Evolutionary conservation across 1,140 invertebrate species (phyloP), one percentile per base, ranked within the genome.

Genomic region (Pteromalus puparum): DNA sequence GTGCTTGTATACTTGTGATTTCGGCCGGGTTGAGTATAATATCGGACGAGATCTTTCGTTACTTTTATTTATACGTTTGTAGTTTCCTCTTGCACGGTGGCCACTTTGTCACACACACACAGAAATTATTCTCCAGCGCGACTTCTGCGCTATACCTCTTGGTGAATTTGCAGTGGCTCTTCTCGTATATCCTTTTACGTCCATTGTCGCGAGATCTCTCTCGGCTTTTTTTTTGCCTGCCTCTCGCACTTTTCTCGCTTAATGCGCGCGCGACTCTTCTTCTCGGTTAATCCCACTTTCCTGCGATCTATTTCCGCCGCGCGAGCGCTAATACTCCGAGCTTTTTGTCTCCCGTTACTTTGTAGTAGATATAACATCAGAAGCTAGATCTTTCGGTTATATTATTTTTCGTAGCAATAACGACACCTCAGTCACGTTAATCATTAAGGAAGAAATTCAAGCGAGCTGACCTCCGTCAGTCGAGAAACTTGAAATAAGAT

Each of bases 211-310:
- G 30, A 28, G 6, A 38, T 38, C 38, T 53, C 48, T 9, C 15
- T 3, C 2, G 48, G 10, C 15, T 34, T 1, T n/a, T 42, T 30
- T 26, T 74, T 74, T 68, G 15, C 28, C 1, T 28, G 1, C 24
- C 1, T 2, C 1, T 24, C 24, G 24, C 72, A 28, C 70, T 73
- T 73, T 73, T 73, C 70, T 73, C 70, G 70, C 30, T 73, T 73
- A 73, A 73, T 73, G 70, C 21, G 70, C n/a, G n/a, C n/a, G n/a
- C n/a, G n/a, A 34, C 70, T 73, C 70, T 34, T 73, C 42, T 46
- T 48, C 42, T 76, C 74, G n/a, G 6, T 76, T 76, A 76, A 76
- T 76, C 42, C 34, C 74, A 76, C 74, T 76, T 76, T 76, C 74
- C 74, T 76, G 46, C 74, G 74, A 76, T 48, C 74, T 61, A 76